A percentile compares a stretch with the other conserved stretches of the same genome.
phyloP scores from a whole-genome alignment of 2,113 vertebrate genomes.

The Callorhinus ursinus region DNA sequence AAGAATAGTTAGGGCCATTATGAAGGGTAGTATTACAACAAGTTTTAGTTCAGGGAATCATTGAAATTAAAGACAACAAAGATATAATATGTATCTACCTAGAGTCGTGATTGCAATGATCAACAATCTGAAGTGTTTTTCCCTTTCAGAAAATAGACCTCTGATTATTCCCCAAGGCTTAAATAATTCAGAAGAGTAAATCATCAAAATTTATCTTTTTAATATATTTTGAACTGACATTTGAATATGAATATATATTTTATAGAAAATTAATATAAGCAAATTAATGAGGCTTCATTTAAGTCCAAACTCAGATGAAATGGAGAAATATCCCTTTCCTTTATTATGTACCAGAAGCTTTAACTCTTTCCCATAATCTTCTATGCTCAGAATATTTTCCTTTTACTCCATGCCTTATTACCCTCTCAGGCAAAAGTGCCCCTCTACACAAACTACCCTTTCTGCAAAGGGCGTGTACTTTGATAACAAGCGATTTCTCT shows the following conservation, averaged over 20 bases:
- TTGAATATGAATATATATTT: conserved; percentile 63
- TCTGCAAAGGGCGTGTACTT: not conserved
- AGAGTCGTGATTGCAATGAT: conserved; percentile 66
- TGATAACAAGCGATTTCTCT: not conserved
- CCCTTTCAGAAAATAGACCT: conserved; percentile 67
- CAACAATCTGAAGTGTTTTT: conserved; percentile 75
- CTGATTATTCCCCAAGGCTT: conserved; percentile 65
- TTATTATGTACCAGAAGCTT: not conserved
- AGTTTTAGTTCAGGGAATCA: conserved; percentile 79
- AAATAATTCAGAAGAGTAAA: conserved; percentile 67
- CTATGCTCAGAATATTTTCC: not conserved
- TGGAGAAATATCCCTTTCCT: not conserved
- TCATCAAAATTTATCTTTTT: conserved; percentile 63
- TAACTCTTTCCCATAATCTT: not conserved
- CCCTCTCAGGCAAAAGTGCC: not conserved
- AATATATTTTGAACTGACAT: conserved; percentile 66
- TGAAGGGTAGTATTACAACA: conserved; percentile 75
- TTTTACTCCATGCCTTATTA: not conserved
- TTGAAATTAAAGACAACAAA: conserved; percentile 78
- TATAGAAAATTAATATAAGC: conserved; percentile 62
- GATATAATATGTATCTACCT: conserved; percentile 66
- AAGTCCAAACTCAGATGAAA: conserved; percentile 36
- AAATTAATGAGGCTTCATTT: conserved; percentile 44
- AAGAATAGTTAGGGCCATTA: conserved; percentile 70
- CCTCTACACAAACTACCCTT: not conserved